Evolutionary conservation across 2,113 vertebrate species (phyloP), one percentile per base, ranked within the genome.

Genomic region (Oxyura jamaicensis): DNA sequence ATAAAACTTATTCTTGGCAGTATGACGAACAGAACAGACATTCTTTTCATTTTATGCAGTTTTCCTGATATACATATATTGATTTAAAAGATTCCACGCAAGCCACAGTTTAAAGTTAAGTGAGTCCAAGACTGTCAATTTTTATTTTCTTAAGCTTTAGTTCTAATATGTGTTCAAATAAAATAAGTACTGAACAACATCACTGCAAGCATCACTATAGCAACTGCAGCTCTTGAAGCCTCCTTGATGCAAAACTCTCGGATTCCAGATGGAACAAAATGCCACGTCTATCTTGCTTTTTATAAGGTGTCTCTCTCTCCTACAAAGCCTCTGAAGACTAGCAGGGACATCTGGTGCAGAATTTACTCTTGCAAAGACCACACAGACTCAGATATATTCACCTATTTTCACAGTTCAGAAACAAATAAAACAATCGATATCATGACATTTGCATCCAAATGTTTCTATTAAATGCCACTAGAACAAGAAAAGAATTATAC

Each of bases 201-300:
- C 80, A 48, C 66, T 67, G 88, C 74, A 91, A 85, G 88, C 53
- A 92, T 96, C 91, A 85, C 96, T 96, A 96, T 96, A 96, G 95
- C 90, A 96, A 96, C 96, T 77, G 84, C 75, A 91, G 92, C 73
- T 89, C 93, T 91, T 82, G 81, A 94, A 95, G 77, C 62, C 89
- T 92, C 77, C 91, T 78, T 72, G 86, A 71, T 83, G 80, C 55
- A 94, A 83, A 31, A 72, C 68, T 48, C 79, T 81, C 39, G 8
- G 77, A 88, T 88, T 93, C 90, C 96, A 96, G 95, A 93, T 86
- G 90, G 90, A 96, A 76, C 71, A 93, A 93, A 96, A 96, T 92
- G 81, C 95, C 91, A 93, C 26, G 80, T 81, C 88, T 94, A 31
- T 88, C 85, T 90, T 88, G 88, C 59, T 94, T 96, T 96, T 94